Percentiles rank a stretch among this genome's conserved stretches.
phyloP scores from a whole-genome alignment of 2,888 invertebrate species.

The Micropterix aruncella region DNA sequence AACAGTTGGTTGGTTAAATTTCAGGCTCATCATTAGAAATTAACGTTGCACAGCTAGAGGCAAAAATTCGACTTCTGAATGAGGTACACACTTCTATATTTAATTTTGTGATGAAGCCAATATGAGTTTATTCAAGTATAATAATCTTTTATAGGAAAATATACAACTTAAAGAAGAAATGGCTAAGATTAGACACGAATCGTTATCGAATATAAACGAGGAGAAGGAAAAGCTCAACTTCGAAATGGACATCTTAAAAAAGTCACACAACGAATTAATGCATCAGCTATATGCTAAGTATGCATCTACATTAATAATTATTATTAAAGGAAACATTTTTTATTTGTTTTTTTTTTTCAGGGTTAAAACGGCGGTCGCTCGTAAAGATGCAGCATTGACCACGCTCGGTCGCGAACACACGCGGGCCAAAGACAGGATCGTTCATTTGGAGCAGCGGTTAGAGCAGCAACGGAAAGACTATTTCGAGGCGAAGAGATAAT shows the following conservation, averaged over 20 bases:
- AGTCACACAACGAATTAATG: constrained; percentile 57
- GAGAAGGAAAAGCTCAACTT: constrained; percentile 47
- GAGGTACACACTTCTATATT: constrained; percentile 36
- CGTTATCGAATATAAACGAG: constrained; percentile 45
- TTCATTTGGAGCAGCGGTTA: constrained; percentile 63
- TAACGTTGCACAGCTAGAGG: constrained; percentile 48
- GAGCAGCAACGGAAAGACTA: constrained; percentile 66
- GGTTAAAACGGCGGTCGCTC: constrained; percentile 66
- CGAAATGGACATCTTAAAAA: constrained; percentile 42
- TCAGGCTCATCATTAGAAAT: constrained; percentile 36
- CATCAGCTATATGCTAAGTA: constrained; percentile 69
- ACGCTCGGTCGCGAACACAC: constrained; percentile 57
- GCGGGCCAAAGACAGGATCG: constrained; percentile 55
- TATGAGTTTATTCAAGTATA: too few species aligned
- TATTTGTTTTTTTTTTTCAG: constrained; percentile 24
- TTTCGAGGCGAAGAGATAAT: constrained; percentile 27
- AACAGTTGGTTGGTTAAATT: constrained; percentile 11
- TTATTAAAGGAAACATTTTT: background rate
- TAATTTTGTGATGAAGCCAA: too few species aligned
- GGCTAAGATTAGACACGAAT: constrained; percentile 21
- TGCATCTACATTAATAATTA: constrained; percentile 12
- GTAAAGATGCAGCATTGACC: constrained; percentile 64
- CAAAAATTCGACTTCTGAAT: constrained; percentile 46
- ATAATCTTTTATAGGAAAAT: background rate
- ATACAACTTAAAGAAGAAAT: constrained; percentile 21